Evolutionary conservation across 2,888 invertebrate species (phyloP), one percentile per base, ranked within the genome.

Genomic region (Dichetophora obliterata): DNA sequence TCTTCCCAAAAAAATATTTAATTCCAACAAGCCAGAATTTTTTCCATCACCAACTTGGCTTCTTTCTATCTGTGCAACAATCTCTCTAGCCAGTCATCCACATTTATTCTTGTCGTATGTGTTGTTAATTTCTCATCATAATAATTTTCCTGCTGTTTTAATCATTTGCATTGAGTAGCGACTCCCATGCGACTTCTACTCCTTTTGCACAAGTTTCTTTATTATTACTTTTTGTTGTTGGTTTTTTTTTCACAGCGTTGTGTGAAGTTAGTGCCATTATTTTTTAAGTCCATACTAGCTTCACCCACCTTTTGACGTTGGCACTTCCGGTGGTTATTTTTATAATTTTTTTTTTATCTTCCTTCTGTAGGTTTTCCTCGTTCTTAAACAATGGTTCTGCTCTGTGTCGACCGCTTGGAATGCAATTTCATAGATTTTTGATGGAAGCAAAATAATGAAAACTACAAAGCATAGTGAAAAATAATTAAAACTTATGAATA

Each of bases 91-190:
- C 37, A 19, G 19, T 22, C 43, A 22, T n/a, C 14, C 37, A 37
- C 43, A 37, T 34, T 66, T 37, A 34, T 43, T 43, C 63, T 31
- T 8, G n/a, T 9, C 24, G 16, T 50, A 34, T 71, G 31, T 16
- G 31, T 65, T 70, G 48, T 73, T 65, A 82, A 83, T 82, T 81
- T 83, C 82, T 84, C 84, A 85, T 85, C 84, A 84, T 84, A 84
- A 85, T 85, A 83, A 85, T 84, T 85, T 85, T 84, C 83, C 83
- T 82, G 80, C 82, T 81, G 69, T 63, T 77, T 77, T 74, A 54
- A 63, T 75, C 31, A 54, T 54, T 73, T 27, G 16, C 61, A 61
- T 43, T 73, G 59, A 63, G 48, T 50, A 14, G 43, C 14, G 63
- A 61, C 73, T 73, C 57, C 48, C 61, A 61, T 59, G 73, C 22